Evolutionary conservation across 1,140 invertebrate species (phyloP).

Genomic region (Brachionus manjavacas): DNA sequence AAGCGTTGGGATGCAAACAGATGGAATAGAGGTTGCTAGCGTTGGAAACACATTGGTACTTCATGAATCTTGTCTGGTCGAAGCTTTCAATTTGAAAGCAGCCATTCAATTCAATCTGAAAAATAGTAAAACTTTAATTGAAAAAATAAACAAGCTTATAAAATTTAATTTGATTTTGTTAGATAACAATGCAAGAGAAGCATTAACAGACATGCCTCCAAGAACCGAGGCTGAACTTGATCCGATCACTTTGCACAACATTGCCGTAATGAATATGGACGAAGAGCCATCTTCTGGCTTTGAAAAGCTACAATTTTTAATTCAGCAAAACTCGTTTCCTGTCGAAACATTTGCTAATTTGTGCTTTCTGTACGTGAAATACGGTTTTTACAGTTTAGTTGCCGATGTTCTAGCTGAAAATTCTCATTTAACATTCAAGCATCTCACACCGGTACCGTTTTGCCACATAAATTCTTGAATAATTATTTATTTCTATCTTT

Average conservation of each 20-base stretch:
- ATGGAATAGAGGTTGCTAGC: constrained; percentile 80
- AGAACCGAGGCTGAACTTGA: constrained; percentile 90
- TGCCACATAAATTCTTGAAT: constrained; percentile 59
- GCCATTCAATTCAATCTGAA: constrained; percentile 95
- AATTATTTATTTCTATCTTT: too few relatives aligned
- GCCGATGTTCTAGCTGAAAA: constrained; percentile 97
- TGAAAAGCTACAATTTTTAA: constrained; percentile 90
- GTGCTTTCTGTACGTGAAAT: constrained; percentile 85
- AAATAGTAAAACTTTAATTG: constrained; percentile 78
- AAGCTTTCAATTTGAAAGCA: constrained; percentile 96
- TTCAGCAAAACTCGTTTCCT: constrained; percentile 87
- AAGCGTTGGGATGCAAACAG: constrained; percentile 91
- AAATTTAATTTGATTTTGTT: constrained; percentile 25
- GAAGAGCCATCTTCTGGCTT: constrained; percentile 83
- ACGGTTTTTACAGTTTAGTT: constrained; percentile 87
- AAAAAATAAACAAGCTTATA: too few relatives aligned
- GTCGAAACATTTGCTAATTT: constrained; percentile 96
- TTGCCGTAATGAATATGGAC: constrained; percentile 90
- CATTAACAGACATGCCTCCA: constrained; percentile 94
- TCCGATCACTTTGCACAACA: constrained; percentile 93
- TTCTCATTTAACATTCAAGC: constrained; percentile 91
- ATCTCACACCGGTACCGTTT: constrained; percentile 72
- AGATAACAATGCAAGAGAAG: constrained; percentile 84
- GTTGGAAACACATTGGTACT: constrained; percentile 93
- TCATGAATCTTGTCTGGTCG: constrained; percentile 93